Percentiles rank a stretch among this genome's conserved stretches.
Conservation (phyloP, 2,888 invertebrate species). For the Drosophila leonis region DNA sequence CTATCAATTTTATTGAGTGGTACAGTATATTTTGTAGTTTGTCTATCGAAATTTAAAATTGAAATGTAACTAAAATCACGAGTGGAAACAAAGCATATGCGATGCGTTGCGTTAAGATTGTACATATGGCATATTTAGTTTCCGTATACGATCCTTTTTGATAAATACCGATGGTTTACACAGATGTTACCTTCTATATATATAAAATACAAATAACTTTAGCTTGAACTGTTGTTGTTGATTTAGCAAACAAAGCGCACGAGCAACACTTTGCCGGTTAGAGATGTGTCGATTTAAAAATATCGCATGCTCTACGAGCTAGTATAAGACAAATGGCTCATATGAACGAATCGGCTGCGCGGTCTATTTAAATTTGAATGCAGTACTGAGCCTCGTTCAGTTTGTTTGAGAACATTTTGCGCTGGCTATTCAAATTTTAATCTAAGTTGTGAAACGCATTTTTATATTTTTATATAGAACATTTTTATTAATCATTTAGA, state of each 20-base stretch:
- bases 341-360: background rate
- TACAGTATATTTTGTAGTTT: constrained; percentile 22
- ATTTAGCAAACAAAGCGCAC: constrained; percentile 29
- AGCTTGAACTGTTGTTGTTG: constrained; percentile 38
- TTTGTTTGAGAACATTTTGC: too few relatives aligned
- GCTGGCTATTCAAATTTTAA: background rate
- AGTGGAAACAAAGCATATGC: background rate
- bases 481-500: background rate
- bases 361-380: background rate
- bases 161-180: constrained; percentile 1
- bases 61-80: constrained; percentile 1
- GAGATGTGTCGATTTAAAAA: constrained; percentile 35
- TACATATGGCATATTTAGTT: background rate
- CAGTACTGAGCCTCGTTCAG: background rate
- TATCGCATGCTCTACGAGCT: constrained; percentile 16
- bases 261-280: constrained; percentile 45
- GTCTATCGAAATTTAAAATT: constrained; percentile 24
- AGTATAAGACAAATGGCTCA: background rate
- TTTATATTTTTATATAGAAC: background rate
- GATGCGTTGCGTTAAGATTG: background rate
- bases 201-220: constrained; percentile 8
- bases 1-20: constrained; percentile 60
- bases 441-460: background rate
- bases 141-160: constrained; percentile 24
- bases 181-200: constrained; percentile 46